phyloP scores from a whole-genome alignment of 1,140 invertebrate genomes.

The Drosophila subobscura region DNA sequence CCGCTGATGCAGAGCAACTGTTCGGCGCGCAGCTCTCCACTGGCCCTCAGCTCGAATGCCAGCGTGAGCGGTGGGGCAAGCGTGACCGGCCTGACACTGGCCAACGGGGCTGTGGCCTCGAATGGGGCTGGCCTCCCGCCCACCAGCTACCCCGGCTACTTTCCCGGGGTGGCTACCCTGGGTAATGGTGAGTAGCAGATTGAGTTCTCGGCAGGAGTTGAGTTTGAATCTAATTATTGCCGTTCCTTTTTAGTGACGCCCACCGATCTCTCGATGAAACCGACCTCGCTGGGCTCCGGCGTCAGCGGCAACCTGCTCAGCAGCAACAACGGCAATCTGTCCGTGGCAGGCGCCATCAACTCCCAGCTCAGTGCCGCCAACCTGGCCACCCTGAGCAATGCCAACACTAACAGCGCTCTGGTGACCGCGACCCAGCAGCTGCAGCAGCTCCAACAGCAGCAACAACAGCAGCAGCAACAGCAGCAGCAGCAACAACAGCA shows the following conservation, averaged over 20 bases:
- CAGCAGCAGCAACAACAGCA: conserved; percentile 74
- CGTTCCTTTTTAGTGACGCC: conserved; percentile 64
- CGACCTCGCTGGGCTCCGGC: conserved; percentile 50
- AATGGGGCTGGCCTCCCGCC: conserved; percentile 76
- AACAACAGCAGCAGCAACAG: conserved; percentile 75
- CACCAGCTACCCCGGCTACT: conserved; percentile 79
- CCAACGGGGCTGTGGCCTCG: conserved; percentile 72
- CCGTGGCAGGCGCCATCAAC: conserved; percentile 58
- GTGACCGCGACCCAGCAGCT: conserved; percentile 77
- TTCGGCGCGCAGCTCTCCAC: conserved; percentile 79
- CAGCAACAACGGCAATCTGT: conserved; percentile 59
- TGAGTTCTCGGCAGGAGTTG: neutral
- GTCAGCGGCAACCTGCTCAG: conserved; percentile 42
- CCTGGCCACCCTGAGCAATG: conserved; percentile 63
- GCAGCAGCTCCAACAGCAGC: conserved; percentile 74
- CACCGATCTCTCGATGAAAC: conserved; percentile 83
- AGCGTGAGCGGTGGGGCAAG: conserved; percentile 72
- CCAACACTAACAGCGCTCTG: conserved; percentile 69
- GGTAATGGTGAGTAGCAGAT: conserved; percentile 73
- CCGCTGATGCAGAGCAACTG: conserved; percentile 58
- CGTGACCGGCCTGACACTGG: conserved; percentile 61
- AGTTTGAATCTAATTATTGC: neutral
- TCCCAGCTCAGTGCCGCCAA: conserved; percentile 70
- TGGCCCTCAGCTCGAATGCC: conserved; percentile 79
- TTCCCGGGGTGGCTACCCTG: conserved; percentile 70